Evolutionary conservation across 2,113 vertebrate species (phyloP).

Genomic region (Istiophorus platypterus): DNA sequence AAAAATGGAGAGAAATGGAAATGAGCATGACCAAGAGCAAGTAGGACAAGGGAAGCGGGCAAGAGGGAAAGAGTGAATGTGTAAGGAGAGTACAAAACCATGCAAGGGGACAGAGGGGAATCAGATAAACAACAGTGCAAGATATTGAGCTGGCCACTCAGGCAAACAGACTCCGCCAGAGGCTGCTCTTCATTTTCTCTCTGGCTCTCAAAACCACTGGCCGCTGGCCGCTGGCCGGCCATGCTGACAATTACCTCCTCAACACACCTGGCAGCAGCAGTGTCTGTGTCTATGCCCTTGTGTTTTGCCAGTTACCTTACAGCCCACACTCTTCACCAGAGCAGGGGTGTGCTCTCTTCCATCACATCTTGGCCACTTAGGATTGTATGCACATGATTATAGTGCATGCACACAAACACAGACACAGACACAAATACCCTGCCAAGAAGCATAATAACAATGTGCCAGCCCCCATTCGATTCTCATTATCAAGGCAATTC

Average conservation of each 20-base stretch:
- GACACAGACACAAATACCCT: conserved; percentile 33
- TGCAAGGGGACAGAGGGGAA: conserved; percentile 38
- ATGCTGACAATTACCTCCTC: conserved; percentile 65
- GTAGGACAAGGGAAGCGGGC: conserved; percentile 11
- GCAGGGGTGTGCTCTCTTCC: conserved; percentile 38
- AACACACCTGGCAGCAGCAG: conserved; percentile 68
- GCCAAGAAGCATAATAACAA: conserved; percentile 60
- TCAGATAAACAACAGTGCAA: conserved; percentile 48
- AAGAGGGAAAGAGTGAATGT: conserved; percentile 35
- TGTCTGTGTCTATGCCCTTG: conserved; percentile 28
- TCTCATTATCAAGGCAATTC: conserved; percentile 65
- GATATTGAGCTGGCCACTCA: conserved; percentile 62
- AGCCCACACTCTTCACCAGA: conserved; percentile 51
- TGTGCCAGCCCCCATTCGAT: conserved; percentile 55
- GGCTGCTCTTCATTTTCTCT: conserved; percentile 62
- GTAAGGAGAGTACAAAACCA: conserved; percentile 34
- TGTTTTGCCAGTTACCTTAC: conserved; percentile 54
- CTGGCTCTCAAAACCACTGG: conserved; percentile 35
- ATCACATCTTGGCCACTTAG: conserved; percentile 59
- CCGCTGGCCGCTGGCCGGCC: conserved; percentile 41
- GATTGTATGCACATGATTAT: conserved; percentile 47
- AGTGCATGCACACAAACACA: conserved; percentile 43
- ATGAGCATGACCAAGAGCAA: conserved; percentile 16
- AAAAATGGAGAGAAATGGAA: conserved; percentile 15
- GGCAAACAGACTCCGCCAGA: conserved; percentile 60